Evolutionary conservation across 2,113 vertebrate genomes (phyloP).

Genomic region (Sisor rabdophorus): DNA sequence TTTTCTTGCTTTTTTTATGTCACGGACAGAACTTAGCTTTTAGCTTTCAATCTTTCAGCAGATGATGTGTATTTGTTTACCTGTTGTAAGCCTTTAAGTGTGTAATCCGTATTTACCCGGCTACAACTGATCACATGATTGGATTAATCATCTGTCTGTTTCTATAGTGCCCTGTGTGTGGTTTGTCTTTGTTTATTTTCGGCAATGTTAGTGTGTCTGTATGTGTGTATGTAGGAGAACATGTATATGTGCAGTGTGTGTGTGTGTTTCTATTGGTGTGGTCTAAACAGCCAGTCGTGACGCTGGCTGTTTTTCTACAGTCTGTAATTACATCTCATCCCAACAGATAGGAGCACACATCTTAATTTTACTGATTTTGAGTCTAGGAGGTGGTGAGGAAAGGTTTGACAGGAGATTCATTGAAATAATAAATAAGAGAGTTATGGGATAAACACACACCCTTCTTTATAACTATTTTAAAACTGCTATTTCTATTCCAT

Average conservation of each 20-base stretch:
- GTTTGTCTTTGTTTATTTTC: not conserved
- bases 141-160: not conserved
- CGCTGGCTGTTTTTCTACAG: not conserved
- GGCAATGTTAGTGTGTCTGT: not conserved
- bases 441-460: not conserved
- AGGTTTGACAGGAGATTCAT: too few species aligned
- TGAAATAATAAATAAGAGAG: not conserved
- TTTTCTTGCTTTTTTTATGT: not conserved
- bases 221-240: not conserved
- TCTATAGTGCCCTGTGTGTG: not conserved
- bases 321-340: slow-evolving; percentile 50
- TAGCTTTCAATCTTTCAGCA: not conserved
- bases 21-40: not conserved
- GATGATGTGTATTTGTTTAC: slow-evolving; percentile 1
- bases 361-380: too few species aligned
- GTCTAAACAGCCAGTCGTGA: slow-evolving; percentile 5
- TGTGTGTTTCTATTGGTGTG: not conserved
- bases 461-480: not conserved
- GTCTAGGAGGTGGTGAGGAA: too few species aligned
- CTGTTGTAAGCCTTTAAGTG: not conserved
- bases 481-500: not conserved
- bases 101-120: slow-evolving; percentile 4
- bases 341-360: slow-evolving; percentile 31
- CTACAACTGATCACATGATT: slow-evolving; percentile 4
- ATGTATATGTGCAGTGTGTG: slow-evolving; percentile 15